These are phyloP conservation scores for Ammospiza caudacuta DNA, from an alignment of 2,113 vertebrate genomes.

Conservation along the genomic window DNA sequence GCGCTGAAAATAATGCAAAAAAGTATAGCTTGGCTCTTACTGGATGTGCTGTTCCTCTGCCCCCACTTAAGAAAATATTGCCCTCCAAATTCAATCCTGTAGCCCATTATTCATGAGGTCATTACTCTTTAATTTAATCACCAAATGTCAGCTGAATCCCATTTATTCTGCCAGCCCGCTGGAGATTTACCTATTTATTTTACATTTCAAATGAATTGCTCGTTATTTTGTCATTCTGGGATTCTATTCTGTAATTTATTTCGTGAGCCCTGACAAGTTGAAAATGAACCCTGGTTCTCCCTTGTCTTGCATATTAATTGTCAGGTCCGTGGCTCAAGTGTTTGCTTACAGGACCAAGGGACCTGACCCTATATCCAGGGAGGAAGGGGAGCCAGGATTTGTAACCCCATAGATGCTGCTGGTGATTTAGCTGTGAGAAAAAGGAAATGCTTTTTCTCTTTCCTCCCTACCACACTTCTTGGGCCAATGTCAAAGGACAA, in stretches of 20 bases:
- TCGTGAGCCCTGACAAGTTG: constrained; percentile 59
- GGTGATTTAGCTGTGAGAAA: background rate
- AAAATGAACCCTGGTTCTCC: constrained; percentile 50
- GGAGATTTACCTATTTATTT: constrained; percentile 80
- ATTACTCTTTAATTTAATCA: constrained; percentile 79
- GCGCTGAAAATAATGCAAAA: background rate
- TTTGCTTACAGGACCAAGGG: background rate
- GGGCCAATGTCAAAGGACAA: background rate
- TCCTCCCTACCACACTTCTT: background rate
- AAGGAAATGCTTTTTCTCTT: background rate
- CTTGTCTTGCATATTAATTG: constrained; percentile 47
- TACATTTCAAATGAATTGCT: constrained; percentile 77
- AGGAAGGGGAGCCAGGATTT: background rate
- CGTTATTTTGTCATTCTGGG: constrained; percentile 73
- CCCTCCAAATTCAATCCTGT: constrained; percentile 24
- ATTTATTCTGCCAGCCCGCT: constrained; percentile 72
- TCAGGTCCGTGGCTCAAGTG: background rate
- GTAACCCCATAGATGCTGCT: background rate
- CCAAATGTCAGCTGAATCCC: constrained; percentile 73
- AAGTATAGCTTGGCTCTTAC: background rate
- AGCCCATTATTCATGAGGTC: constrained; percentile 66
- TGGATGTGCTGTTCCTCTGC: background rate
- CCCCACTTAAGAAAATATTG: constrained; percentile 24
- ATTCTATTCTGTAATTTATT: constrained; percentile 76
- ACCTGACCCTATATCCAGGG: background rate